Evolutionary conservation across 2,113 vertebrate species (phyloP).

Genomic region (human): GRCh38 chr9:36091001-36091500

Average conservation of each 20-base stretch:
- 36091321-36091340: constrained; percentile 99
- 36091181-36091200: constrained; percentile 98
- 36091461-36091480: constrained; percentile 23
- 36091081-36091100: constrained; percentile 4
- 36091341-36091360: constrained; percentile 87
- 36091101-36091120: constrained; percentile 30
- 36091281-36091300: constrained; percentile 96
- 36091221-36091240: constrained; percentile 97
- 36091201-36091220: constrained; percentile 97
- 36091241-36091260: constrained; percentile 93
- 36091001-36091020: background rate
- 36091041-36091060: background rate
- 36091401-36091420: constrained; percentile 51
- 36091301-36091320: constrained; percentile 96
- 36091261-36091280: constrained; percentile 98
- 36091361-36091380: constrained; percentile 53
- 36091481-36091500: background rate
- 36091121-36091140: constrained; percentile 1
- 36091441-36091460: constrained; percentile 21
- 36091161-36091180: constrained; percentile 96
- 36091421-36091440: constrained; percentile 36
- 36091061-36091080: constrained; percentile 37
- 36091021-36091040: background rate
- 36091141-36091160: constrained; percentile 54
- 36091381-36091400: constrained; percentile 69